Evolutionary conservation across 2,888 invertebrate genomes (phyloP).

Genomic region (Torymus texanus): DNA sequence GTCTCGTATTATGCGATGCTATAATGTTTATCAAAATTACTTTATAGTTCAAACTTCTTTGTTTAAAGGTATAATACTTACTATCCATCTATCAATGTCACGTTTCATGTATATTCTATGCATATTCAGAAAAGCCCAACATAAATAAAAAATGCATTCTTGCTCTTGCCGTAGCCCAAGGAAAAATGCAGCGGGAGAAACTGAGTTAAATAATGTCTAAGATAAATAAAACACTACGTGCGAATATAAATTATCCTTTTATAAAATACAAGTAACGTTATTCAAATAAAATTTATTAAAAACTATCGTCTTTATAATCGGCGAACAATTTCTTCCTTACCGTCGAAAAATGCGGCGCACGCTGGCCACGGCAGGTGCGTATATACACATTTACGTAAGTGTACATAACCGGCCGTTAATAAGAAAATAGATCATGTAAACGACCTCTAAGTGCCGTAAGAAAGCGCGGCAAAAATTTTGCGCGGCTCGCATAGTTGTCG

Average conservation of each 20-base stretch:
- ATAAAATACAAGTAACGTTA: not conserved
- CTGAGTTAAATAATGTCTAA: not conserved
- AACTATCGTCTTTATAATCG: not conserved
- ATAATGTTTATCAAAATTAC: too few relatives aligned
- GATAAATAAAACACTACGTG: not conserved
- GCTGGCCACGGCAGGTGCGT: slow-evolving; percentile 7
- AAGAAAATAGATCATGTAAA: slow-evolving; percentile 38
- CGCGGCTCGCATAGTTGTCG: not conserved
- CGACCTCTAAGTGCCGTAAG: slow-evolving; percentile 18
- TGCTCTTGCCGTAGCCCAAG: too few relatives aligned
- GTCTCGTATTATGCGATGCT: too few relatives aligned
- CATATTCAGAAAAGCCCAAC: too few relatives aligned
- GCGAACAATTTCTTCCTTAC: too few relatives aligned
- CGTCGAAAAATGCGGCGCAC: too few relatives aligned
- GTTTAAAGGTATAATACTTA: too few relatives aligned
- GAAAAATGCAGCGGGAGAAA: too few relatives aligned
- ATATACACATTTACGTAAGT: slow-evolving; percentile 22
- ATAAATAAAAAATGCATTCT: too few relatives aligned
- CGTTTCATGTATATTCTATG: too few relatives aligned
- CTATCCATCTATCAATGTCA: too few relatives aligned
- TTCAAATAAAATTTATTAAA: slow-evolving; percentile 10
- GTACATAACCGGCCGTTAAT: slow-evolving; percentile 22
- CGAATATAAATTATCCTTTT: not conserved
- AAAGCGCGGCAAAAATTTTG: slow-evolving; percentile 12
- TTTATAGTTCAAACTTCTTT: too few relatives aligned